Evolutionary conservation across 2,113 vertebrate genomes (phyloP).

Genomic region (Pristiophorus japonicus): DNA sequence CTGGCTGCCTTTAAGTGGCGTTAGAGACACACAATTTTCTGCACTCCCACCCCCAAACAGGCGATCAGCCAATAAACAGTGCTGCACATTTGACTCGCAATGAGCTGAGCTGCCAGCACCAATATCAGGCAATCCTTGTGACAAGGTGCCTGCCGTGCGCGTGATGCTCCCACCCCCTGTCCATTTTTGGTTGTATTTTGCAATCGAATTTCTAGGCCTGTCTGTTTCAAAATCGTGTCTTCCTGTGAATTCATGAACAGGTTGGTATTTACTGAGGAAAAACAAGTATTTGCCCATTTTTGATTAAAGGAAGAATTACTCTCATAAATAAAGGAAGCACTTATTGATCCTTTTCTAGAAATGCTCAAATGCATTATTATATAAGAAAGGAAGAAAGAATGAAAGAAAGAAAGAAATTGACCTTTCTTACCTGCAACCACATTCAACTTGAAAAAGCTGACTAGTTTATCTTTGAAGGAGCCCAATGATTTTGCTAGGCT

Average conservation of each 20-base stretch:
- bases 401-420: no score
- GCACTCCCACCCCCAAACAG: not conserved
- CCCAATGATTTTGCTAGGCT: not conserved
- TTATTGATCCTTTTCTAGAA: not conserved
- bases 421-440: not conserved
- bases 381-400: no score
- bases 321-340: not conserved
- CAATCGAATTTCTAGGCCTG: not conserved
- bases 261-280: not conserved
- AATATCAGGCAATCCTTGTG: not conserved
- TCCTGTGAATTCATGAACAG: not conserved
- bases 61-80: not conserved
- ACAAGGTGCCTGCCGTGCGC: not conserved
- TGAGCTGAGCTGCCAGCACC: not conserved
- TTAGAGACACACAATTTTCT: not conserved
- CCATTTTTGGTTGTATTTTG: not conserved
- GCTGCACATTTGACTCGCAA: not conserved
- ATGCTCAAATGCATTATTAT: no score
- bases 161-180: not conserved
- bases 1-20: not conserved
- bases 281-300: not conserved
- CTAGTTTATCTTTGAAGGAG: not conserved
- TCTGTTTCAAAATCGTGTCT: not conserved
- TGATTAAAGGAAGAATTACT: not conserved
- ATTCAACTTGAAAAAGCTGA: not conserved